Evolutionary conservation across 2,888 invertebrate genomes (phyloP).

Genomic region (Perdita meconis): DNA sequence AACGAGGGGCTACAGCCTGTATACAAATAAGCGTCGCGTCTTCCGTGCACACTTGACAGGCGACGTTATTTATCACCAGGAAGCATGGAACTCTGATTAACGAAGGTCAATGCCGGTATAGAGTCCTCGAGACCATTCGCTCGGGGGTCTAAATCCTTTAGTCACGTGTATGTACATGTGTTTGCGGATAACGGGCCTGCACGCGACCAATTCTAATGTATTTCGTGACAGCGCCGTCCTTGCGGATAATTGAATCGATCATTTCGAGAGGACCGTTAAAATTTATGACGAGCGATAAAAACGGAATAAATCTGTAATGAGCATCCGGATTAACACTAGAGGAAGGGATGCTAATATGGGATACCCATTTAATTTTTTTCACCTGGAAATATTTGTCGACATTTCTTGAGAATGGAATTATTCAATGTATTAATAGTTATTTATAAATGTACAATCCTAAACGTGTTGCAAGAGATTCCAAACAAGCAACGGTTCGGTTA

Average conservation of each 20-base stretch:
- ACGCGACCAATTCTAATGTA: conserved; percentile 35
- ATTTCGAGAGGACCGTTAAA: conserved; percentile 8
- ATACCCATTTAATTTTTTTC: no score
- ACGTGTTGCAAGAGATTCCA: no score
- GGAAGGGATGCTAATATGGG: no score
- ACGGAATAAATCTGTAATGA: neutral
- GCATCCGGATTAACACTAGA: no score
- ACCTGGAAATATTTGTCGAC: no score
- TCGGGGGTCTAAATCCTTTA: conserved; percentile 41
- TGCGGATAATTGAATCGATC: conserved; percentile 45
- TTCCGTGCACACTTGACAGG: conserved; percentile 71
- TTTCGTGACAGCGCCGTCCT: conserved; percentile 42
- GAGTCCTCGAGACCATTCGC: no score
- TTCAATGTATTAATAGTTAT: no score
- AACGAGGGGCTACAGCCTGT: conserved; percentile 70
- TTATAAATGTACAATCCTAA: no score
- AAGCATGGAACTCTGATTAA: conserved; percentile 81
- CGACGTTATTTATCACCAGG: conserved; percentile 82
- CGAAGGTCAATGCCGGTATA: conserved; percentile 79
- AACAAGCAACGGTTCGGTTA: no score
- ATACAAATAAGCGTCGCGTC: conserved; percentile 79
- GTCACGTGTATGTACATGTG: conserved; percentile 46
- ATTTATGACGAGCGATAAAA: conserved; percentile 20
- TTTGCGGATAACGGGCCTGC: conserved; percentile 41
- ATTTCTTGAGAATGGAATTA: no score